phyloP scores from a whole-genome alignment of 1,140 invertebrate genomes.

The Wiebesia pumilae region DNA sequence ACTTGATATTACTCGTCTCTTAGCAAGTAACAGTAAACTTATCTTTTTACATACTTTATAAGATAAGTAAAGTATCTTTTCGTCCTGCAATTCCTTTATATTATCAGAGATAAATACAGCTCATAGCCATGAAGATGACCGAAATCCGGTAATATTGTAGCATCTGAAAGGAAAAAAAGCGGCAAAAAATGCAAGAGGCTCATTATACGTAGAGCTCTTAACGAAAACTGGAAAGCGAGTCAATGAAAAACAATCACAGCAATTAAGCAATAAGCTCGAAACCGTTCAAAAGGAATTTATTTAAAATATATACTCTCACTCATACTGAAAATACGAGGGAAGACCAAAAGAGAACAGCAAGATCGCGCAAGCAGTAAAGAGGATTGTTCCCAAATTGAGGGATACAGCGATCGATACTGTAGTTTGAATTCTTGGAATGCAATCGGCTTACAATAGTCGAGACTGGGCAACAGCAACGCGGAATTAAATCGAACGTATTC shows the following conservation, averaged over 20 bases:
- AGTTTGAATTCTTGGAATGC: conserved; percentile 39
- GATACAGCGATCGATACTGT: background rate
- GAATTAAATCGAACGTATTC: conserved; percentile 34
- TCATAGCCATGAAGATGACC: background rate
- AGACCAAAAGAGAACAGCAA: background rate
- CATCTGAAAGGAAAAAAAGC: background rate
- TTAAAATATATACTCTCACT: background rate
- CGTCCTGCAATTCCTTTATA: background rate
- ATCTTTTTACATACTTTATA: background rate
- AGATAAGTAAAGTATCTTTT: conserved; percentile 26
- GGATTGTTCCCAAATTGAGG: conserved; percentile 38
- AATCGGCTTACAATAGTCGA: conserved; percentile 33
- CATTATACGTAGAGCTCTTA: background rate
- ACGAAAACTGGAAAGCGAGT: background rate
- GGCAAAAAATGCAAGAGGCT: no score
- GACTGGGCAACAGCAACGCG: no score
- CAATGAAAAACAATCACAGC: conserved; percentile 30
- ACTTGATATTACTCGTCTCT: background rate
- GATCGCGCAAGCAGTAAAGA: background rate
- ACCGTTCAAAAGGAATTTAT: background rate
- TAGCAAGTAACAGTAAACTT: background rate
- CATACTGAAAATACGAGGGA: background rate
- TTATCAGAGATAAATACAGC: background rate
- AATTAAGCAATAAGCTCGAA: conserved; percentile 49
- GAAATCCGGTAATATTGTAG: background rate